Evolutionary conservation across 2,888 invertebrate genomes (phyloP), one percentile per base, ranked within the genome.

Genomic region (Poecilus cupreus): DNA sequence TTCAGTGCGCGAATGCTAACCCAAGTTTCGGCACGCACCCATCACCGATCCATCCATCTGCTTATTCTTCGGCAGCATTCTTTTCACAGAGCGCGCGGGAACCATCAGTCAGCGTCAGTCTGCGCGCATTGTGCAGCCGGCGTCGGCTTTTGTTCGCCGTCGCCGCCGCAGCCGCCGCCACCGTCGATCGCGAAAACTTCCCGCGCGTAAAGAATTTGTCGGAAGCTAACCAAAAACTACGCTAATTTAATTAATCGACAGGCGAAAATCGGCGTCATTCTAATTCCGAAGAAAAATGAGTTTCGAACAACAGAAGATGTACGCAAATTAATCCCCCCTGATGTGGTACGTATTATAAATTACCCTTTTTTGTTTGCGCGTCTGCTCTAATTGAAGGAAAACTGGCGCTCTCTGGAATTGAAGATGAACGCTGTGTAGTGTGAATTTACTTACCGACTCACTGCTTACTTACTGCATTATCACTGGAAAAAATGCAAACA

Each of bases 31-130:
- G 81, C 83, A 84, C 85, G 85, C 85, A 85, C 85, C 85, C 87
- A 86, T 86, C 86, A 57, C 81, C 82, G 82, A 87, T 87, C 87
- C 87, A 87, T 88, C 88, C 87, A 88, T 88, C 87, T 87, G 87
- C 87, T 88, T 87, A 87, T 87, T 88, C 87, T 88, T 87, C 85
- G 86, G 87, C 87, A 87, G 87, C 88, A 88, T 88, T 81, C 72
- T 88, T 88, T 87, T 86, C 64, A 68, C 37, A 68, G 37, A 68
- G 20, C 64, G 64, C 60, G 87, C 85, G 82, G 85, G 86, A 86
- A 88, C 87, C 88, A 89, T 89, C 88, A 88, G 88, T 89, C 88
- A 89, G 87, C 88, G 89, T 89, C 89, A 89, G 87, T 88, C 88
- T 88, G 87, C 87, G 86, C 87, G 88, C 88, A 88, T 88, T 88